Evolutionary conservation across 2,113 vertebrate genomes (phyloP).

Genomic region (Pedetes capensis): DNA sequence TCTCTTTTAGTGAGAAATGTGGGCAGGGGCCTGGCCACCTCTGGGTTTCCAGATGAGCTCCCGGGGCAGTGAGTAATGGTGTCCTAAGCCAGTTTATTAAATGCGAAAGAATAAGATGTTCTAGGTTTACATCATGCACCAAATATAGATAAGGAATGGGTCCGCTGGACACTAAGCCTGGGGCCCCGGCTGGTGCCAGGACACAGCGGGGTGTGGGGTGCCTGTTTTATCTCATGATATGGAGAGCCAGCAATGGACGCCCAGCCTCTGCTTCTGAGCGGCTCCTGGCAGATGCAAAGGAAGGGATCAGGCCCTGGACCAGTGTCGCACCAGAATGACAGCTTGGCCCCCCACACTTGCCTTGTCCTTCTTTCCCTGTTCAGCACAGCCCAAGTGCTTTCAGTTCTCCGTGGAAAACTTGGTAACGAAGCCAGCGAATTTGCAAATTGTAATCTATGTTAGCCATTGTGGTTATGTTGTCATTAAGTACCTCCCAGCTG

Average conservation of each 20-base stretch:
- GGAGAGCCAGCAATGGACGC: not conserved
- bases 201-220: not conserved
- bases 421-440: not conserved
- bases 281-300: not conserved
- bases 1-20: conserved; percentile 52
- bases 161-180: conserved; percentile 4
- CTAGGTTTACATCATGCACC: conserved; percentile 61
- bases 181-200: not conserved
- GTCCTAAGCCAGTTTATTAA: conserved; percentile 42
- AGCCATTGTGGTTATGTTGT: not conserved
- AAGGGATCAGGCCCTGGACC: not conserved
- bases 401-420: not conserved
- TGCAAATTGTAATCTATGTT: not conserved
- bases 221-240: conserved; percentile 3
- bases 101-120: conserved; percentile 61
- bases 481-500: too few relatives aligned
- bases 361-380: not conserved
- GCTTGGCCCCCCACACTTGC: not conserved
- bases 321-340: not conserved
- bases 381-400: not conserved
- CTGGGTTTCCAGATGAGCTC: conserved; percentile 58
- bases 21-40: conserved; percentile 11
- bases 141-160: conserved; percentile 47
- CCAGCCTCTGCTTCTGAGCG: not conserved
- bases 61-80: conserved; percentile 12